Evolutionary conservation across 2,113 vertebrate genomes (phyloP).

Genomic region (Tautogolabrus adspersus): DNA sequence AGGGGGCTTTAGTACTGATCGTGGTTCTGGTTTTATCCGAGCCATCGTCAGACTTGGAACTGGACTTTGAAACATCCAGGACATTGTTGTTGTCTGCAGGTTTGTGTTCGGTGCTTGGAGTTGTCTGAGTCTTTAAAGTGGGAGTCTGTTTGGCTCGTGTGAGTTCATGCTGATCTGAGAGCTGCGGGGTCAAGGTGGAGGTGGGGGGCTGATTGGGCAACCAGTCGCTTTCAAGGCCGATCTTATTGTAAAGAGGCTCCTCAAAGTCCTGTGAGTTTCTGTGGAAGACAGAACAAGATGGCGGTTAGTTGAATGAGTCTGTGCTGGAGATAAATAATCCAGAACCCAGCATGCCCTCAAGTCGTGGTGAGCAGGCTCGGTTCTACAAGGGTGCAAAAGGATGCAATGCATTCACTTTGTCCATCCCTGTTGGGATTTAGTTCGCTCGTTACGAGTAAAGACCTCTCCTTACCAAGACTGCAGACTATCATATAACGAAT

Average conservation of each 20-base stretch:
- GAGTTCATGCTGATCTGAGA: not conserved
- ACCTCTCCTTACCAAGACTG: too few species aligned
- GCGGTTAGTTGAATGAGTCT: not conserved
- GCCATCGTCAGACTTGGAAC: not conserved
- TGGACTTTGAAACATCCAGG: not conserved
- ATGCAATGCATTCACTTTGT: too few species aligned
- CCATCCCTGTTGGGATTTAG: too few species aligned
- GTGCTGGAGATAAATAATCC: not conserved
- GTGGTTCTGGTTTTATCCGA: not conserved
- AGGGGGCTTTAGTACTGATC: not conserved
- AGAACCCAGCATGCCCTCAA: not conserved
- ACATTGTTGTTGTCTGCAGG: not conserved
- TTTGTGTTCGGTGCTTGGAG: not conserved
- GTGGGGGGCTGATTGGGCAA: not conserved
- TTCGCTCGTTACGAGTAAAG: too few species aligned
- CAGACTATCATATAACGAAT: too few species aligned
- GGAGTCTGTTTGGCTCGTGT: not conserved
- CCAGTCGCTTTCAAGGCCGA: rapidly evolving
- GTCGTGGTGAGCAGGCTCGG: too few species aligned
- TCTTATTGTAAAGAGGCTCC: not conserved
- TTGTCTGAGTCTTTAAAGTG: not conserved
- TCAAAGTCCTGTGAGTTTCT: not conserved
- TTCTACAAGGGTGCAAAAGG: too few species aligned
- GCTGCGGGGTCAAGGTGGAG: not conserved
- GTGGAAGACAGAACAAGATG: conserved; percentile 28